A percentile compares a stretch with the other conserved stretches of the same genome.
Conservation (phyloP, 1,140 invertebrate species). For the Apis florea region DNA sequence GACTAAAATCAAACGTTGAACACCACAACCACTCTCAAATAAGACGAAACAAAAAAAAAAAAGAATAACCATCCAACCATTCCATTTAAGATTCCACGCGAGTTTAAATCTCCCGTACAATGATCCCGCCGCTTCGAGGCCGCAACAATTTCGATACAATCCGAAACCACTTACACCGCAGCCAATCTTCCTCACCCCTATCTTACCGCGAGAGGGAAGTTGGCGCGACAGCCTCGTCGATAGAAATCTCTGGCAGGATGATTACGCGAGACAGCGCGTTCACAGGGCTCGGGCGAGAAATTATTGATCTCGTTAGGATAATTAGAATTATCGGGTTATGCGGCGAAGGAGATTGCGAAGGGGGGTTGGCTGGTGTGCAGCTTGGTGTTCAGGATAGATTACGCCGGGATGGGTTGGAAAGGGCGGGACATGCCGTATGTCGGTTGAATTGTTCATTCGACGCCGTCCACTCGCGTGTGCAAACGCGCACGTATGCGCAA, state of each 20-base stretch:
- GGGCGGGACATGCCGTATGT: slow-evolving; percentile 25
- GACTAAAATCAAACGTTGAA: no score
- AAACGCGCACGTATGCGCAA: neutral
- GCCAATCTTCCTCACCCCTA: no score
- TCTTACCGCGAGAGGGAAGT: neutral
- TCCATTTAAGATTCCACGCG: no score
- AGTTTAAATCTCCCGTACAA: no score
- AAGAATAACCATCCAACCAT: no score
- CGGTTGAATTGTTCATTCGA: slow-evolving; percentile 54
- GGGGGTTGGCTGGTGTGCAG: slow-evolving; percentile 62
- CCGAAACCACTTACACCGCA: no score
- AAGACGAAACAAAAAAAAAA: no score
- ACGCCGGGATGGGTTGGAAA: slow-evolving; percentile 29
- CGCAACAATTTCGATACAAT: no score
- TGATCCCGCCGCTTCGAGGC: no score
- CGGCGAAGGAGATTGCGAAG: slow-evolving; percentile 67
- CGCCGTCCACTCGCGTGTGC: neutral
- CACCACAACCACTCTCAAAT: no score
- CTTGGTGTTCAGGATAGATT: slow-evolving; percentile 67
- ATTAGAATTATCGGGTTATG: slow-evolving; percentile 75
- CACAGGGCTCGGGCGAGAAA: slow-evolving; percentile 51
- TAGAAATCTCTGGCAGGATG: slow-evolving; percentile 40
- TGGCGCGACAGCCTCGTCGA: neutral
- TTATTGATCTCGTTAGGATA: slow-evolving; percentile 73
- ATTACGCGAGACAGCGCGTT: slow-evolving; percentile 34